These are phyloP conservation scores for Brotula barbata DNA, from an alignment of 2,797 vertebrate genomes.

Conservation along the genomic window DNA sequence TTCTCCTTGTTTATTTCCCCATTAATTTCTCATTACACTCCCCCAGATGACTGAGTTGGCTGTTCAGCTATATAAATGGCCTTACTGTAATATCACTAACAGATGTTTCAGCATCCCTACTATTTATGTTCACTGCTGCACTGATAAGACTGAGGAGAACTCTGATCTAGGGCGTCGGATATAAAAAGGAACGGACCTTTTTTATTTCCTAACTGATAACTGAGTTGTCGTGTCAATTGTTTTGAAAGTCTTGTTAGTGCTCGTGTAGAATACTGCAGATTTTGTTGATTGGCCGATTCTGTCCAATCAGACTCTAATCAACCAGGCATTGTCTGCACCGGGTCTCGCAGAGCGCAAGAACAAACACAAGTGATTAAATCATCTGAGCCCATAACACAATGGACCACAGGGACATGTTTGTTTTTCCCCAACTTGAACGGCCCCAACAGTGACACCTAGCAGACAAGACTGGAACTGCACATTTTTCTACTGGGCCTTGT, in stretches of 20 bases:
- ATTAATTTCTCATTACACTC: constrained; percentile 40
- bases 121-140: constrained; percentile 28
- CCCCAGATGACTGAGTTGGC: constrained; percentile 25
- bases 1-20: constrained; percentile 20
- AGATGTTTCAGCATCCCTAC: constrained; percentile 34
- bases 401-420: constrained; percentile 13
- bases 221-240: too few species aligned
- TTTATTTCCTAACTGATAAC: background rate
- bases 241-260: constrained; percentile 1
- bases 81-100: constrained; percentile 32
- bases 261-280: background rate
- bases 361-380: constrained; percentile 43
- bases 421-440: constrained; percentile 13
- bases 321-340: constrained; percentile 17
- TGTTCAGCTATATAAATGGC: constrained; percentile 33
- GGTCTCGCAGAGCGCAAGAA: constrained; percentile 10
- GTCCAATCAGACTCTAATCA: constrained; percentile 11
- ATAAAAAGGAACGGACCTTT: background rate
- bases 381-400: constrained; percentile 17
- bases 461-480: constrained; percentile 43
- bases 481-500: constrained; percentile 25
- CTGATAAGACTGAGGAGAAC: background rate
- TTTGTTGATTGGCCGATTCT: constrained; percentile 11
- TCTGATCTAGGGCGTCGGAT: background rate
- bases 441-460: constrained; percentile 58